Percentiles rank a stretch among this genome's conserved stretches.
Conservation (phyloP, 1,140 invertebrate species). For the Yoshiicerus persimilis region DNA sequence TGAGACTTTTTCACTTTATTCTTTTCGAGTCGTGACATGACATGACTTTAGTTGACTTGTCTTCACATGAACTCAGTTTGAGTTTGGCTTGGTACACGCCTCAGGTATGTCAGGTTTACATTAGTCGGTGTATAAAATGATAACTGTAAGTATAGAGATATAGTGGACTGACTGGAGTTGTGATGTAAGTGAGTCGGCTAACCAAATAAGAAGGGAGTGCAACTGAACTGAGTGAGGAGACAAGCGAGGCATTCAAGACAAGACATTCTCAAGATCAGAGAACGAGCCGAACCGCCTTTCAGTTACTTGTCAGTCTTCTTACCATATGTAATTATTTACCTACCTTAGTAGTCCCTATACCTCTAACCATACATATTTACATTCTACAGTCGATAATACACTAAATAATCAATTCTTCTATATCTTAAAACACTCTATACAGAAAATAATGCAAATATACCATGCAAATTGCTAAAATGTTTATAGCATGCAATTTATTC, state of each 20-base stretch:
- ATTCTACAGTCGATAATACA: not conserved
- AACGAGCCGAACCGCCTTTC: not conserved
- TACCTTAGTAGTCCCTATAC: not conserved
- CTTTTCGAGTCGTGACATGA: not conserved
- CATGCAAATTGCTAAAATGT: no score
- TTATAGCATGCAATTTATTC: no score
- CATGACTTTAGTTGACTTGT: not conserved
- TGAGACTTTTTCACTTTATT: not conserved
- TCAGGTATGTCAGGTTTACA: no score
- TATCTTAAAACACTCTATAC: no score
- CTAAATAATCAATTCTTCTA: no score
- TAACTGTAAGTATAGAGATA: not conserved
- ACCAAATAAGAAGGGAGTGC: not conserved
- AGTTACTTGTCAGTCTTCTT: not conserved
- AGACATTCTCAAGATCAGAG: slow-evolving; percentile 1
- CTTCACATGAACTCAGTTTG: no score
- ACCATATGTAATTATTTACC: not conserved
- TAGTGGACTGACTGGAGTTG: not conserved
- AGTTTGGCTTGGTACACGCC: not conserved
- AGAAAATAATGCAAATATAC: no score
- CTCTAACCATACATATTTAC: not conserved
- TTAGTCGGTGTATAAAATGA: not conserved
- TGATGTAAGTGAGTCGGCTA: not conserved
- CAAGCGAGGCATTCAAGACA: not conserved
- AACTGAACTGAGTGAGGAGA: not conserved